Conservation (phyloP, 2,888 invertebrate genomes). For the Pristionchus arcanus region DNA sequence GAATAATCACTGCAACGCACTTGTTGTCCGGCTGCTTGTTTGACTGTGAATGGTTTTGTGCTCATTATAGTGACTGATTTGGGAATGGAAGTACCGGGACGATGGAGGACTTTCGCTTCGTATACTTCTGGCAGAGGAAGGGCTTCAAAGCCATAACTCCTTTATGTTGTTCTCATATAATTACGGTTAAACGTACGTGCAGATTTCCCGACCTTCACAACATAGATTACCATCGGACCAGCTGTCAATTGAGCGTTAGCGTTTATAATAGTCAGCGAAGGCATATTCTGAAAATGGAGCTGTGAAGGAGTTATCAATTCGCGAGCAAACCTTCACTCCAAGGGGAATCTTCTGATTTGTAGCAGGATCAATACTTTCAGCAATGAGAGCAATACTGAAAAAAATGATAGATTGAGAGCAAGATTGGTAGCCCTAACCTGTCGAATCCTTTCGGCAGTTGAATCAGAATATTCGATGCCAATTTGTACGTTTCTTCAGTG, state of each 20-base stretch:
- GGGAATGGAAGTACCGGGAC: not conserved
- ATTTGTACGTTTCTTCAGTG: not conserved
- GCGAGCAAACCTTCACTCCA: not conserved
- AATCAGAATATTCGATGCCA: not conserved
- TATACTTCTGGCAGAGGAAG: not conserved
- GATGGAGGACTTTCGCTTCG: not conserved
- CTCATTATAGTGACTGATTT: constrained; percentile 11
- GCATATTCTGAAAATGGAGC: not conserved
- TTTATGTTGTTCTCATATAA: too few relatives aligned
- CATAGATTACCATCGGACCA: not conserved
- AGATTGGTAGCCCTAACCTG: not conserved
- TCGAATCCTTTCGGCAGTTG: constrained; percentile 3
- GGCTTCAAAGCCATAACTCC: not conserved
- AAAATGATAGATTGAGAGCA: not conserved
- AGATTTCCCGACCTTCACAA: not conserved
- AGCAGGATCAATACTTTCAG: not conserved
- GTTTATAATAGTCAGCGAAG: not conserved
- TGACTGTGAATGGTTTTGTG: not conserved
- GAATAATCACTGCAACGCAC: not conserved
- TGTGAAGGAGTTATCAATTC: not conserved
- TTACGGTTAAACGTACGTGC: not conserved
- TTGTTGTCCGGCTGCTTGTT: not conserved
- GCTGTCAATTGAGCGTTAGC: not conserved
- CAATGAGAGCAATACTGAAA: not conserved
- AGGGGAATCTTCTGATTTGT: not conserved